Conservation (phyloP, 2,113 vertebrate genomes). For the Grallaria varia region DNA sequence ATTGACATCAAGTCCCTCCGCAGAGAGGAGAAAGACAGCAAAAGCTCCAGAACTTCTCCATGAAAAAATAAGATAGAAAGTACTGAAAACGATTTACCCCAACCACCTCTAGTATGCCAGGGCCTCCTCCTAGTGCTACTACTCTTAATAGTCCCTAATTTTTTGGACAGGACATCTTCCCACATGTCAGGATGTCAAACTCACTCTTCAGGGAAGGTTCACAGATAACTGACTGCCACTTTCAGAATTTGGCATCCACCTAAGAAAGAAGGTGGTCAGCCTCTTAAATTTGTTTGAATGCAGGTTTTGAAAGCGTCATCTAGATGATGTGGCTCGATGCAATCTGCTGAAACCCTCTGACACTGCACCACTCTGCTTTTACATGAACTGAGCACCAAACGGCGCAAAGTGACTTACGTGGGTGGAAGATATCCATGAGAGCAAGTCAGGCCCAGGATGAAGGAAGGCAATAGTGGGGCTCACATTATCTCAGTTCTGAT, state of each 20-base stretch:
- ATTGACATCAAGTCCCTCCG: not conserved
- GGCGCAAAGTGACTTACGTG: not conserved
- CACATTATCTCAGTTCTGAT: not conserved
- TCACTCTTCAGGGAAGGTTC: accelerated
- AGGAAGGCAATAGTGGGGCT: not conserved
- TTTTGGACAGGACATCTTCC: not conserved
- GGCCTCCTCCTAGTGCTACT: not conserved
- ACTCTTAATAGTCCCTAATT: not conserved
- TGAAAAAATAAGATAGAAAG: not conserved
- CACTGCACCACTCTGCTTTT: not conserved
- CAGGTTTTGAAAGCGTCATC: not conserved
- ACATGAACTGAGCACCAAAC: not conserved
- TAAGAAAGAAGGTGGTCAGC: not conserved
- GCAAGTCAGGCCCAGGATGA: accelerated
- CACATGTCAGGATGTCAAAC: not conserved
- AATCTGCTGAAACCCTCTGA: not conserved
- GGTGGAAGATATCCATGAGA: not conserved
- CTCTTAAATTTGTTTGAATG: not conserved
- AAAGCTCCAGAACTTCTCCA: not conserved
- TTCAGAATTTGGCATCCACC: not conserved
- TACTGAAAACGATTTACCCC: not conserved
- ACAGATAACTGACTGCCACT: not conserved
- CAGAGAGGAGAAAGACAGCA: not conserved
- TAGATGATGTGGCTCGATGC: not conserved
- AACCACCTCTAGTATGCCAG: not conserved